Conservation (phyloP, 37 sponge, comb jelly and placozoan species). For the Aplysina aerophoba region DNA sequence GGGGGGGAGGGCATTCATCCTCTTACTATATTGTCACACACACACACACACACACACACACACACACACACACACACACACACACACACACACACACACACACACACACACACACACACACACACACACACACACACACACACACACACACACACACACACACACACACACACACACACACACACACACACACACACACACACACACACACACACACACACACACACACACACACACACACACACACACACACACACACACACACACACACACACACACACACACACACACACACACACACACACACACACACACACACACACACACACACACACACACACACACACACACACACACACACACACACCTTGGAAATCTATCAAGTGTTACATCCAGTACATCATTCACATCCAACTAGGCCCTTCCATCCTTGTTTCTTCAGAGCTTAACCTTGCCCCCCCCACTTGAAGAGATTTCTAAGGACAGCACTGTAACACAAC, state of each 20-base stretch:
- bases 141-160: constrained; percentile 37
- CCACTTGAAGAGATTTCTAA: too few species aligned
- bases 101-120: constrained; percentile 38
- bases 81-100: constrained; percentile 47
- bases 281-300: neutral
- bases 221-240: neutral
- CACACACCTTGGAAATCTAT: constrained; percentile 52
- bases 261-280: constrained; percentile 1
- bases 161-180: neutral
- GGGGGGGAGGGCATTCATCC: neutral
- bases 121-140: constrained; percentile 42
- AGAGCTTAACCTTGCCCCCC: too few species aligned
- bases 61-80: constrained; percentile 13
- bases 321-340: constrained; percentile 1
- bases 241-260: neutral
- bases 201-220: too few species aligned
- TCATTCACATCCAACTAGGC: too few species aligned
- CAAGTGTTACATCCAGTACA: too few species aligned
- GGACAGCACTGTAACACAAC: too few species aligned
- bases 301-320: constrained; percentile 13
- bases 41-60: constrained; percentile 42
- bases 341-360: neutral
- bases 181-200: too few species aligned
- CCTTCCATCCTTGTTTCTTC: too few species aligned
- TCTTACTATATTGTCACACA: constrained; percentile 20